These are phyloP conservation scores for Stegostoma tigrinum DNA, from an alignment of 2,113 vertebrate genomes.

Conservation along the genomic window DNA sequence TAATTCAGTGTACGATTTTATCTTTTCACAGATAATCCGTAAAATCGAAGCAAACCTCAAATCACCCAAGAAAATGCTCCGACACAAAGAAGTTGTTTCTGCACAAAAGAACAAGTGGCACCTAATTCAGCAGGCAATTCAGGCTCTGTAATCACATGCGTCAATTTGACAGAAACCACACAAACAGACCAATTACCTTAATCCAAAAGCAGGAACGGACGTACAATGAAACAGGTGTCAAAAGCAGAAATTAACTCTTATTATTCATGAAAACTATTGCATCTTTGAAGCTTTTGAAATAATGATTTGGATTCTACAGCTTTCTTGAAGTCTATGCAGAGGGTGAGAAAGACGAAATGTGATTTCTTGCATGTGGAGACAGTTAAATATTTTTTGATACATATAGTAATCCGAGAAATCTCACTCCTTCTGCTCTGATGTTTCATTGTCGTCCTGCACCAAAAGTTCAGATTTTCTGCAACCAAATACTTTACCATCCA, in stretches of 20 bases:
- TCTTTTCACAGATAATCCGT: not conserved
- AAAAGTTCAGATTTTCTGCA: not conserved
- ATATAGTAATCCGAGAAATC: not conserved
- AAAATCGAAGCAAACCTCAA: not conserved
- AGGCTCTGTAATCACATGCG: conserved; percentile 1
- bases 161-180: not conserved
- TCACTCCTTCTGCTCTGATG: not conserved
- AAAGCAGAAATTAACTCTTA: not conserved
- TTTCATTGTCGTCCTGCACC: not conserved
- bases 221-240: conserved; percentile 19
- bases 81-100: not conserved
- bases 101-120: conserved; percentile 11
- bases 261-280: not conserved
- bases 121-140: conserved; percentile 14
- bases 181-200: conserved; percentile 18
- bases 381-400: not conserved
- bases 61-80: not conserved
- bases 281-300: not conserved
- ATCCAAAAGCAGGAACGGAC: not conserved
- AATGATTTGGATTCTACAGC: not conserved
- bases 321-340: not conserved
- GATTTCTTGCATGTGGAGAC: not conserved
- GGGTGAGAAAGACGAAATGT: not conserved
- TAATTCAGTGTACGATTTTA: not conserved
- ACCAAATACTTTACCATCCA: not conserved